Evolutionary conservation across 2,888 invertebrate species (phyloP), one percentile per base, ranked within the genome.

Genomic region (Biston betularia): DNA sequence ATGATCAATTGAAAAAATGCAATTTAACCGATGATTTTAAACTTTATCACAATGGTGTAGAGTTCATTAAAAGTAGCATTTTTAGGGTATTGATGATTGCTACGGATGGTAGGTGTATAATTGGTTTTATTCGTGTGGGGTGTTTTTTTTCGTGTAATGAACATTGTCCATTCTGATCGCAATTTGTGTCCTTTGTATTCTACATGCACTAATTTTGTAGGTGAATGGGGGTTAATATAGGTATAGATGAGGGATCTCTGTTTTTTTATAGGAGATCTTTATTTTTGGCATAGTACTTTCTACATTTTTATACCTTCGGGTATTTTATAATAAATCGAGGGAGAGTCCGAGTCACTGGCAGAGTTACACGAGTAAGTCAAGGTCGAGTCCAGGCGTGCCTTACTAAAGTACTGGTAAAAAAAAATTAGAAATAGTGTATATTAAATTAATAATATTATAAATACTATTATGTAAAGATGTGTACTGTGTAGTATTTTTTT

Each of bases 81-180:
- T 50, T n/a, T 12, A 10, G 15, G 35, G 9, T 10, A 35, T 55
- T 54, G 44, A 49, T 44, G 45, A 55, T 55, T 60, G 38, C 44
- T 42, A 45, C 55, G 63, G 69, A 68, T 70, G 50, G 50, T 50
- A 49, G 63, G 67, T 65, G 68, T 64, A 66, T 72, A 74, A 72
- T 74, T 72, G 72, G 62, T 66, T 63, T 55, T 68, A 70, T 69
- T 69, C 74, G 74, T 74, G 72, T 70, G 64, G 65, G 69, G 66
- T 72, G 58, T 55, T 63, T 62, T 66, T 63, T 55, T 56, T 59
- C 65, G 52, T 66, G 70, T 70, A 70, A 73, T 74, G 64, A 67
- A 66, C 68, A 65, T 63, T 66, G 68, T 60, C 44, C 46, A 50
- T 64, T 66, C 46, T 53, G 60, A 53, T 61, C 40, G 24, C 45